phyloP scores from a whole-genome alignment of 2,113 vertebrate genomes.

The Amphiprion percula region DNA sequence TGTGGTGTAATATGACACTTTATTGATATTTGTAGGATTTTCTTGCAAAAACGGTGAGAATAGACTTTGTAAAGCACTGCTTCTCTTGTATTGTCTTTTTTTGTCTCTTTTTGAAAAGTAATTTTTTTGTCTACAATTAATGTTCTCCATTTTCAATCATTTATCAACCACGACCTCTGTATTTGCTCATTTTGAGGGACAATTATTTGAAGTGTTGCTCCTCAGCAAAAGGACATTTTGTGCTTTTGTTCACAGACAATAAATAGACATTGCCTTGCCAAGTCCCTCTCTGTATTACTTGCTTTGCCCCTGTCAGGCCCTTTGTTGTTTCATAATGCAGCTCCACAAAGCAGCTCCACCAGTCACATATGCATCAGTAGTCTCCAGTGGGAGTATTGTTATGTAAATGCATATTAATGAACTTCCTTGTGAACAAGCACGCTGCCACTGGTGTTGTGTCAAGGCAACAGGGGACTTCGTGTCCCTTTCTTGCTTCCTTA shows the following conservation, averaged over 20 bases:
- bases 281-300: slow-evolving; percentile 53
- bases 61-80: no score
- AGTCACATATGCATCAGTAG: slow-evolving; percentile 59
- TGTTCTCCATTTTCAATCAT: not conserved
- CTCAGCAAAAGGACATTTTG: slow-evolving; percentile 13
- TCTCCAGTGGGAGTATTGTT: slow-evolving; percentile 67
- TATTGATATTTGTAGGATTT: no score
- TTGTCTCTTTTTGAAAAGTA: not conserved
- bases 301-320: slow-evolving; percentile 51
- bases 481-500: not conserved
- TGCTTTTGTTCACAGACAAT: slow-evolving; percentile 48
- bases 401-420: slow-evolving; percentile 74
- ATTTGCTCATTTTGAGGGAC: slow-evolving; percentile 26
- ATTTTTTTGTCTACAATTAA: not conserved
- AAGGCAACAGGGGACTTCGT: slow-evolving; percentile 8
- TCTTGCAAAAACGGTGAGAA: no score
- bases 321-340: slow-evolving; percentile 66
- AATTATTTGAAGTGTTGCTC: slow-evolving; percentile 10
- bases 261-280: slow-evolving; percentile 49
- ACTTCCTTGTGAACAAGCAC: slow-evolving; percentile 50
- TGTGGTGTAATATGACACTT: no score
- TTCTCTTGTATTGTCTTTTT: slow-evolving; percentile 7
- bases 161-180: not conserved
- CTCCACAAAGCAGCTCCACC: slow-evolving; percentile 52
- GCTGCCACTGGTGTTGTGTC: slow-evolving; percentile 29